phyloP scores from a whole-genome alignment of 1,140 invertebrate species.

The Mactra quadrangularis region DNA sequence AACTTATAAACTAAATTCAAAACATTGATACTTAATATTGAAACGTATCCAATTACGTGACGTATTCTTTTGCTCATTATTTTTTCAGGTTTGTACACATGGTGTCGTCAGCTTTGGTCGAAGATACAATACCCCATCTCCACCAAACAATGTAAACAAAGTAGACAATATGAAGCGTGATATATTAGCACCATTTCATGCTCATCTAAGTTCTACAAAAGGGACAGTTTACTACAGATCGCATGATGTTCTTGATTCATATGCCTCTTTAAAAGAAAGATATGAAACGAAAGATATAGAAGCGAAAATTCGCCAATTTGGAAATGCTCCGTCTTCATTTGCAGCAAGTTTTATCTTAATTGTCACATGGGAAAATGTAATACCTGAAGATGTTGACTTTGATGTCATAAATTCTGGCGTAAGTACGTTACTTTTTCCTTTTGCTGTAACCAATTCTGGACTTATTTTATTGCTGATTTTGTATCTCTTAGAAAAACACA shows the following conservation, averaged over 20 bases:
- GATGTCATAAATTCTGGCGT: background rate
- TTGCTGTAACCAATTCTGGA: background rate
- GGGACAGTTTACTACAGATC: conserved; percentile 1
- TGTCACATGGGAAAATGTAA: conserved; percentile 2
- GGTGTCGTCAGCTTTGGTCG: background rate
- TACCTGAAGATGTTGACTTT: background rate
- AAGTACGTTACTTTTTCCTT: no score
- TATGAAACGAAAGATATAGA: background rate
- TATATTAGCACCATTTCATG: conserved; percentile 3
- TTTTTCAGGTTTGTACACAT: background rate
- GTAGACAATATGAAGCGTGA: background rate
- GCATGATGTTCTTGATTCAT: background rate
- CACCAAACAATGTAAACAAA: background rate
- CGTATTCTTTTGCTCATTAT: no score
- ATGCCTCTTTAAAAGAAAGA: background rate
- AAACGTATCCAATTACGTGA: no score
- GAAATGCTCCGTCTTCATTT: background rate
- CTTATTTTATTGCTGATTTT: no score
- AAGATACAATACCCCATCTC: background rate
- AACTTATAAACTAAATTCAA: no score
- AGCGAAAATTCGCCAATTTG: background rate
- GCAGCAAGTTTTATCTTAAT: conserved; percentile 16
- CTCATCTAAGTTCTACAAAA: background rate
- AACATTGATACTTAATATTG: no score
- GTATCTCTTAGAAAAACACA: no score